A percentile compares a stretch with the other conserved stretches of the same genome.
Conservation (phyloP, 2,113 vertebrate genomes). For the Apodemus sylvaticus region DNA sequence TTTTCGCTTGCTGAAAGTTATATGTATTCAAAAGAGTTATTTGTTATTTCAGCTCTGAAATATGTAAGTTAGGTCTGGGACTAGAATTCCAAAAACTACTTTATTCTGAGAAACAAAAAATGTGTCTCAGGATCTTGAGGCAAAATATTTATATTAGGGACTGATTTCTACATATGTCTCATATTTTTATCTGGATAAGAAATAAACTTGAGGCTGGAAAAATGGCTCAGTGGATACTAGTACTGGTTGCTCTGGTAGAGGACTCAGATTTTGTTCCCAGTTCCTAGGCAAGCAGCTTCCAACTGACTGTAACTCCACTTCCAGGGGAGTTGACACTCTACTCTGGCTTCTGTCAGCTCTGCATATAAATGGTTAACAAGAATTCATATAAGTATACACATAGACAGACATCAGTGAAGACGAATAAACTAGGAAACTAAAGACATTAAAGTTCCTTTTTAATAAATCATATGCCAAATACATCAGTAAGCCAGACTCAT, state of each 20-base stretch:
- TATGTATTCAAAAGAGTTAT: background rate
- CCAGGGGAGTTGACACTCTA: background rate
- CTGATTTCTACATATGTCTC: background rate
- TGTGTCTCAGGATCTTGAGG: background rate
- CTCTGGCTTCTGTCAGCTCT: background rate
- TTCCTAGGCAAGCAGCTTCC: background rate
- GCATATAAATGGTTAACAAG: background rate
- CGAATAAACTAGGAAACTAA: background rate
- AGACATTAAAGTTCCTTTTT: background rate
- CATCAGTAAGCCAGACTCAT: background rate
- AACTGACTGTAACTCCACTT: background rate
- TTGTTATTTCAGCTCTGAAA: conserved; percentile 44
- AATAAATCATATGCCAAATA: background rate
- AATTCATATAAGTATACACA: background rate
- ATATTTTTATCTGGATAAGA: background rate
- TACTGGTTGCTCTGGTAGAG: background rate
- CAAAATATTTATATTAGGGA: background rate
- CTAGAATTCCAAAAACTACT: background rate
- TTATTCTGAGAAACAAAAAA: conserved; percentile 7
- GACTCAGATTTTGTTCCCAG: background rate
- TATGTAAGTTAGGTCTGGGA: background rate
- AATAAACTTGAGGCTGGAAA: background rate
- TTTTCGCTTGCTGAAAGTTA: conserved; percentile 23
- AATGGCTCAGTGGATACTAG: background rate
- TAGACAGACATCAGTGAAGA: too few species aligned